These are phyloP conservation scores for Ashinkailepas kermadecensis DNA, from an alignment of 2,888 invertebrate genomes.

Conservation along the genomic window DNA sequence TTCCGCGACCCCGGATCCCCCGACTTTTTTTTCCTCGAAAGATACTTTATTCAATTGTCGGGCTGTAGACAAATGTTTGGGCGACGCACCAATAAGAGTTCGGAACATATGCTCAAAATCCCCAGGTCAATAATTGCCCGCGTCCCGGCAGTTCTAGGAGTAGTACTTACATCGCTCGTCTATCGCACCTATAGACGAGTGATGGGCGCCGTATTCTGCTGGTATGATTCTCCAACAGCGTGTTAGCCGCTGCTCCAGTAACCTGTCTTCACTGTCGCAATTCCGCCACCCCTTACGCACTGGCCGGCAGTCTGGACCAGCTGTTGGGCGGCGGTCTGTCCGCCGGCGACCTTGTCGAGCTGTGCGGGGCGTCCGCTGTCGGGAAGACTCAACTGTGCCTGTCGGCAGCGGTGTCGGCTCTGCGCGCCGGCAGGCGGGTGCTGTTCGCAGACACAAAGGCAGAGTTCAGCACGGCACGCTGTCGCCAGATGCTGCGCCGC, in stretches of 20 bases:
- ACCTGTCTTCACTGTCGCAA: background rate
- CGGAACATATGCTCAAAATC: background rate
- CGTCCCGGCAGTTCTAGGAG: background rate
- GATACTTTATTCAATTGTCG: no score
- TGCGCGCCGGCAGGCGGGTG: background rate
- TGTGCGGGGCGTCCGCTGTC: conserved; percentile 2
- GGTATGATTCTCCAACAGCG: no score
- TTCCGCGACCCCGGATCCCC: no score
- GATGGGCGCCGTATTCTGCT: no score
- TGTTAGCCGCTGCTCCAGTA: background rate
- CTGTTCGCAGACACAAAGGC: background rate
- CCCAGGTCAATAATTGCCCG: background rate
- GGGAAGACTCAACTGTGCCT: conserved; percentile 12
- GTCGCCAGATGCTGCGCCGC: background rate
- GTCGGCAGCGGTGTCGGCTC: background rate
- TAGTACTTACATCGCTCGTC: background rate
- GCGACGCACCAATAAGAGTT: no score
- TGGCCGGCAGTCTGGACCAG: background rate
- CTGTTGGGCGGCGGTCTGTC: background rate
- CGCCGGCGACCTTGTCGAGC: background rate
- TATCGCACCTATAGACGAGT: background rate
- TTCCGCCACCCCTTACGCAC: background rate
- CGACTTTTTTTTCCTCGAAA: no score
- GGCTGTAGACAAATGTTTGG: no score
- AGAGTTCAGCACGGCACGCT: background rate